These are phyloP conservation scores for Sylvilagus floridanus DNA, from an alignment of 2,797 vertebrate species.

Conservation along the genomic window DNA sequence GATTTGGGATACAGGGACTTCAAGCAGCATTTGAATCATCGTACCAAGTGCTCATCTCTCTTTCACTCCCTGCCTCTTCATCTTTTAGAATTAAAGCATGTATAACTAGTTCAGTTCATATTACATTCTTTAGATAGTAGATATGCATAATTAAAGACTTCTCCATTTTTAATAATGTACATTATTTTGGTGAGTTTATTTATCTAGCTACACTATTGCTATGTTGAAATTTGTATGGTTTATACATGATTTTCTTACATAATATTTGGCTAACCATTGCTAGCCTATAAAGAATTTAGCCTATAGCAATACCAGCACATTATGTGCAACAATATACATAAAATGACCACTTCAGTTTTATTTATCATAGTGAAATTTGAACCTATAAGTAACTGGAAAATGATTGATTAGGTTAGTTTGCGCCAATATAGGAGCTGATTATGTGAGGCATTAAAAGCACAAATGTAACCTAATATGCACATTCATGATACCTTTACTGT, in stretches of 20 bases:
- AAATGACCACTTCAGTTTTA: not conserved
- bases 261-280: not conserved
- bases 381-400: not conserved
- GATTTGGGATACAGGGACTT: no score
- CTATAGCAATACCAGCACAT: not conserved
- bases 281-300: not conserved
- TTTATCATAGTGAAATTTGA: not conserved
- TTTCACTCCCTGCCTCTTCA: not conserved
- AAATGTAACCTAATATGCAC: not conserved
- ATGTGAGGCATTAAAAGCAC: not conserved
- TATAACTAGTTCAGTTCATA: not conserved
- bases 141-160: not conserved
- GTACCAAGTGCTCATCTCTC: no score
- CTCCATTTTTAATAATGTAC: not conserved
- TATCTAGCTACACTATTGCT: not conserved
- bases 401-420: not conserved
- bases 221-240: not conserved
- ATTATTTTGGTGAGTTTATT: not conserved
- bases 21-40: no score
- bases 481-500: not conserved
- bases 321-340: not conserved
- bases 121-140: not conserved
- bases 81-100: not conserved
- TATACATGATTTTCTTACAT: not conserved
- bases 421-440: not conserved